A percentile compares a stretch with the other conserved stretches of the same genome.
These are phyloP conservation scores for Pterophyllum scalare DNA, from an alignment of 2,113 vertebrate species.

Conservation along the genomic window DNA sequence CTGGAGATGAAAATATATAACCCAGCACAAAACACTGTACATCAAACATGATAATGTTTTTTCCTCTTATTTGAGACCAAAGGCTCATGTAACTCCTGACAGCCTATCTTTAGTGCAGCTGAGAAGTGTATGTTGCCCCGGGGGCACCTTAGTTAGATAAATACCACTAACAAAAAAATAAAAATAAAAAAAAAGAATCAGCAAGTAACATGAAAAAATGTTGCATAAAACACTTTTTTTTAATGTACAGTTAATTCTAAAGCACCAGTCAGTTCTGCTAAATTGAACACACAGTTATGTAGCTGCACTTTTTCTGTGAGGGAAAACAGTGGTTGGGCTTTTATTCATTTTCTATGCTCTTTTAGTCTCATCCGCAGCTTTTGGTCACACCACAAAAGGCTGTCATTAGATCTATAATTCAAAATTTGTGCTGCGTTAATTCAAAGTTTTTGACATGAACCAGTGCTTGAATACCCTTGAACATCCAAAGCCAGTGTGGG, in stretches of 20 bases:
- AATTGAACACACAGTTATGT: conserved; percentile 18
- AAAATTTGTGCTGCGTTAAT: conserved; percentile 1
- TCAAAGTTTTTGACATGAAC: conserved; percentile 10
- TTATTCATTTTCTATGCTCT: not conserved
- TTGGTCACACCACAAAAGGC: not conserved
- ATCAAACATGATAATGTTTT: conserved; percentile 13
- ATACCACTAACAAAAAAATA: not conserved
- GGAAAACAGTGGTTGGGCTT: not conserved
- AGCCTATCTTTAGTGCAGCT: conserved; percentile 18
- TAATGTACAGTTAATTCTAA: conserved; percentile 35
- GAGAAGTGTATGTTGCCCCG: conserved; percentile 10
- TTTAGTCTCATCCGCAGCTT: not conserved
- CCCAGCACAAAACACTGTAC: not conserved
- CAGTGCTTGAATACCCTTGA: conserved; percentile 9
- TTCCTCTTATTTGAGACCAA: conserved; percentile 14
- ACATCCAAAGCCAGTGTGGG: conserved; percentile 7
- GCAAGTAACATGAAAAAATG: not conserved
- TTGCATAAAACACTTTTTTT: not conserved
- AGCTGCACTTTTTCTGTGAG: not conserved
- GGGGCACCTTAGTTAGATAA: conserved; percentile 15
- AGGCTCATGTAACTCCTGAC: conserved; percentile 2
- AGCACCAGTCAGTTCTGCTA: conserved; percentile 21
- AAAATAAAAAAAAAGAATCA: not conserved
- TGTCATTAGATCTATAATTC: conserved; percentile 18
- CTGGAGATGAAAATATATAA: not conserved